Evolutionary conservation across 2,888 invertebrate species (phyloP), one percentile per base, ranked within the genome.

Genomic region (Leucoptera coffeella): DNA sequence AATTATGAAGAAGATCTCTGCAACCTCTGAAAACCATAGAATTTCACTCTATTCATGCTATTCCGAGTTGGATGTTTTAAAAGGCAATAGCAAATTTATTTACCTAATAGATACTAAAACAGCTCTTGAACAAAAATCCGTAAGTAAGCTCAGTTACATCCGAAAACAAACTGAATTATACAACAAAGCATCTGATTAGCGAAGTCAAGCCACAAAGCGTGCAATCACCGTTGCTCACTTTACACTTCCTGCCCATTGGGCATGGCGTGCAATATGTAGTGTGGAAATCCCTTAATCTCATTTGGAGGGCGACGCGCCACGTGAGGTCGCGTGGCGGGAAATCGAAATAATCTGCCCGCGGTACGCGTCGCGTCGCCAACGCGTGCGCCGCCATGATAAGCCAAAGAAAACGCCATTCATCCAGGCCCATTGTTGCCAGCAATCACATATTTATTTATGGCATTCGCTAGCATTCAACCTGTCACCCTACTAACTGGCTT

Each of bases 241-340:
- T 64, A 62, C 67, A 67, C 67, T 65, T 69, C 67, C 67, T 61
- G 64, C 48, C 46, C 48, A 64, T 64, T 67, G 59, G n/a, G n/a
- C n/a, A n/a, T n/a, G n/a, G 59, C 64, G 67, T 67, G 62, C 67
- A 69, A 67, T 69, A 64, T 65, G 69, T 65, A 67, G 67, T 65
- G 64, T 58, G 61, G 60, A 67, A 67, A 69, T 69, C 69, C 64
- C 64, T 57, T 69, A 69, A 69, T 69, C 67, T 69, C 52, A 60
- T 67, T 65, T 60, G 49, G 60, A 50, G 28, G 61, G 60, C 55
- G 56, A 51, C 45, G 37, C 39, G 52, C 13, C 67, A 65, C 69
- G 67, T 60, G 65, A 58, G 65, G 65, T 56, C 67, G 59, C 67
- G 67, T 64, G 65, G 47, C 64, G 35, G 42, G 45, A 56, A 64